A percentile compares a stretch with the other conserved stretches of the same genome.
phyloP scores from a whole-genome alignment of 2,797 vertebrate species.

The Rhyacichthys aspro region DNA sequence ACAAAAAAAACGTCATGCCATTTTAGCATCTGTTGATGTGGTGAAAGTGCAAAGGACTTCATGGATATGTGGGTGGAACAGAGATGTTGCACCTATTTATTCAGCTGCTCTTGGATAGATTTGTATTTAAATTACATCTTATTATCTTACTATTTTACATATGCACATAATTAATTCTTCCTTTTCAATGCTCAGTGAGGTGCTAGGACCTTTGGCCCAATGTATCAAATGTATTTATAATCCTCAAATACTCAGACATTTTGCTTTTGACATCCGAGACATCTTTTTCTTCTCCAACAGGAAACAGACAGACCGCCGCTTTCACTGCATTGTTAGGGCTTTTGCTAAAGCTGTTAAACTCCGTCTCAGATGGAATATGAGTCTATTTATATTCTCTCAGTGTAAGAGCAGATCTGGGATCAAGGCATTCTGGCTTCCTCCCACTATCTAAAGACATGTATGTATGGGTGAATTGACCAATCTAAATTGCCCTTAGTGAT shows the following conservation, averaged over 20 bases:
- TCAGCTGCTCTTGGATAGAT: slow-evolving; percentile 29
- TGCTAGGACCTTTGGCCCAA: slow-evolving; percentile 31
- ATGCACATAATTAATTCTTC: slow-evolving; percentile 50
- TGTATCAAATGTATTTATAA: slow-evolving; percentile 41
- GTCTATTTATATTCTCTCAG: slow-evolving; percentile 37
- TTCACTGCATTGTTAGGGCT: slow-evolving; percentile 17
- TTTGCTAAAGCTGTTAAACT: slow-evolving; percentile 42
- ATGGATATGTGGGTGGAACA: slow-evolving; percentile 11
- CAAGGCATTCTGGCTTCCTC: too few relatives aligned
- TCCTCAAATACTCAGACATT: slow-evolving; percentile 35
- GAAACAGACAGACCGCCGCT: slow-evolving; percentile 22
- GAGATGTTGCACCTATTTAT: slow-evolving; percentile 35
- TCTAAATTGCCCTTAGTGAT: too few relatives aligned
- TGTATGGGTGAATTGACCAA: too few relatives aligned
- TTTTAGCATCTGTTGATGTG: slow-evolving; percentile 9
- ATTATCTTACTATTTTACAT: slow-evolving; percentile 41
- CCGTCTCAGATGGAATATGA: slow-evolving; percentile 42
- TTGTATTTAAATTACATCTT: slow-evolving; percentile 36
- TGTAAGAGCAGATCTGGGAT: too few relatives aligned
- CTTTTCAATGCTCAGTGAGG: slow-evolving; percentile 3
- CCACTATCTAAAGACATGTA: too few relatives aligned
- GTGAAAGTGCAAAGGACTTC: slow-evolving; percentile 8
- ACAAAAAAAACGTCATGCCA: slow-evolving; percentile 11
- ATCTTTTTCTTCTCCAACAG: slow-evolving; percentile 30
- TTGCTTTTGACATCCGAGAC: slow-evolving; percentile 33